phyloP scores from a whole-genome alignment of 1,140 invertebrate genomes.

The Tetragnatha versicolor region DNA sequence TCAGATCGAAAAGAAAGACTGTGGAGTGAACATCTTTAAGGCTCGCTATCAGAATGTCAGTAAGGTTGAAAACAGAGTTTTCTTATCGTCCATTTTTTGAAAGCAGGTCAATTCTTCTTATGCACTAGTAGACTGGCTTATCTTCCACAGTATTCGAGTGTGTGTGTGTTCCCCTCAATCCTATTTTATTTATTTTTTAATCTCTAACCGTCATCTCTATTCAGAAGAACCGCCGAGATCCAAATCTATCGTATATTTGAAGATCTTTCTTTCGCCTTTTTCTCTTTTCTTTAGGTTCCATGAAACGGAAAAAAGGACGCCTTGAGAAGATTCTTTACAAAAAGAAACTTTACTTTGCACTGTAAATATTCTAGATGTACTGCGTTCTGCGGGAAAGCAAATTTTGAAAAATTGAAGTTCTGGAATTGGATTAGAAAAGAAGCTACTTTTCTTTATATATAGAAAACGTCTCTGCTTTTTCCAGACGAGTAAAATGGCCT shows the following conservation, averaged over 20 bases:
- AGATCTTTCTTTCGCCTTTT: slow-evolving; percentile 28
- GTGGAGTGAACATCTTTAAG: slow-evolving; percentile 27
- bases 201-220: slow-evolving; percentile 51
- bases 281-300: background rate
- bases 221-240: slow-evolving; percentile 40
- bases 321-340: background rate
- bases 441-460: background rate
- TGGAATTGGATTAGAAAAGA: slow-evolving; percentile 22
- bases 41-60: slow-evolving; percentile 13
- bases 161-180: slow-evolving; percentile 11
- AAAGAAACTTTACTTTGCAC: slow-evolving; percentile 34
- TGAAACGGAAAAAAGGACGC: slow-evolving; percentile 10
- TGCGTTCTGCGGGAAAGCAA: slow-evolving; percentile 16
- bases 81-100: slow-evolving; percentile 26
- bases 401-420: slow-evolving; percentile 46
- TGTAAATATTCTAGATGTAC: slow-evolving; percentile 30
- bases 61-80: slow-evolving; percentile 28
- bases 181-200: slow-evolving; percentile 50
- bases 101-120: slow-evolving; percentile 31
- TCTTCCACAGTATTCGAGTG: slow-evolving; percentile 28
- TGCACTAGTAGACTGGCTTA: slow-evolving; percentile 19
- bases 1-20: background rate
- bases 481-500: background rate
- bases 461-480: background rate
- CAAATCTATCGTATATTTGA: slow-evolving; percentile 49